Base-by-base conservation (phyloP, 2,797 vertebrate genomes). In the Protonibea diacanthus region DNA sequence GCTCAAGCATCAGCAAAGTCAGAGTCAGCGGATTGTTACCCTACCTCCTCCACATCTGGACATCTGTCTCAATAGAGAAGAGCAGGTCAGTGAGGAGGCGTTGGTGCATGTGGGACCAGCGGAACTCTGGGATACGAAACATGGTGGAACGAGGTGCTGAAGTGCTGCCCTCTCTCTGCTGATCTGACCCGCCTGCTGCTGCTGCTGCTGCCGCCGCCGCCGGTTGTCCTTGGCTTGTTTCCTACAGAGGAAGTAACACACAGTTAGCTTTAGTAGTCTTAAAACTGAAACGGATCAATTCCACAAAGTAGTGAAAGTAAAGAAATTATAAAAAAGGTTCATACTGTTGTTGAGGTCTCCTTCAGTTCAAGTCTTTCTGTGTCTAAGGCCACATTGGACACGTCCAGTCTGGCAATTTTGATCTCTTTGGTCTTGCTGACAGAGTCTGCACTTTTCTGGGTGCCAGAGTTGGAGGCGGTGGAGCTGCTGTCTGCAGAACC, bases 11-110 rank as follows among this genome's bases (percentile, higher is more conserved):
- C 6, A 49, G 61, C 13, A 12, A 66, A 74, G 49, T 61, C 42
- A 52, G 14, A 68, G 65, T 67, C 57, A 51, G 62, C 6, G 0
- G 6, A 44, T 53, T 29, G 40, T 29, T 10, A 1, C 9, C n/a
- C 23, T 91, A 99, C 98, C 98, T 99, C 93, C 98, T 96, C 98
- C 98, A 99, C 96, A 99, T 98, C 88, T 99, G 98, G 82, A 99
- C 95, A 58, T 99, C 98, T 2, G 98, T 99, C 93, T 99, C 98
- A 40, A 99, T 97, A 40, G 98, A 97, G 92, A 99, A 99, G 11
- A 99, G 96, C 44, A 99, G 89, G 92, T 99, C 98, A 4, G 97
- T 98, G 77, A 99, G 96, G 90, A 99, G 95, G 71, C 98, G 97
- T 48, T 99, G 98, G 84, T 99, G 98, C 97, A 99, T 98, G 74